phyloP scores from a whole-genome alignment of 1,140 invertebrate genomes.

The Pectinophora gossypiella region DNA sequence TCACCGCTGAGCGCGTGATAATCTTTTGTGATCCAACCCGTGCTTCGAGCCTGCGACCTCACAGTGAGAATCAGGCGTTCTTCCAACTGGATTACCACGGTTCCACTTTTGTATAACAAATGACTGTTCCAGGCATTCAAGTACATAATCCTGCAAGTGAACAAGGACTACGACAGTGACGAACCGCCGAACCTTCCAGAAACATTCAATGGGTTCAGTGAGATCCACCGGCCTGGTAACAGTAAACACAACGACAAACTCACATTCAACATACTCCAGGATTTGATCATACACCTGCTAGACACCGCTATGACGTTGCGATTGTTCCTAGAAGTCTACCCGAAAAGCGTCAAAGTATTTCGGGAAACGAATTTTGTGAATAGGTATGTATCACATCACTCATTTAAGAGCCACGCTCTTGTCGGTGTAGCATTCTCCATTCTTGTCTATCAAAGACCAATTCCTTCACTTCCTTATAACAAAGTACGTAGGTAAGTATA shows the following conservation, averaged over 20 bases:
- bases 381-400: too few species aligned
- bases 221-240: constrained; percentile 46
- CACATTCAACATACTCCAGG: constrained; percentile 75
- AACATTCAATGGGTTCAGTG: constrained; percentile 66
- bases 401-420: too few species aligned
- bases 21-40: too few species aligned
- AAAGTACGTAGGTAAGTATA: too few species aligned
- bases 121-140: constrained; percentile 64
- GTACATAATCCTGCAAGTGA: constrained; percentile 68
- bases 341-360: constrained; percentile 72
- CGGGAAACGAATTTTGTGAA: constrained; percentile 74
- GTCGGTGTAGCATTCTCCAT: too few species aligned
- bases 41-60: too few species aligned
- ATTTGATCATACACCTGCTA: constrained; percentile 82
- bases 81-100: too few species aligned
- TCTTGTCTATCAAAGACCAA: too few species aligned
- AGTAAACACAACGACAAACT: constrained; percentile 44
- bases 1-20: too few species aligned
- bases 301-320: constrained; percentile 82
- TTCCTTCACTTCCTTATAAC: too few species aligned
- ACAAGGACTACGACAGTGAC: constrained; percentile 74
- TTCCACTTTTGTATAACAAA: too few species aligned
- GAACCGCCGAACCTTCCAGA: constrained; percentile 67
- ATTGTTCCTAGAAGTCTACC: constrained; percentile 80
- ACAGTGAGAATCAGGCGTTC: too few species aligned